phyloP scores from a whole-genome alignment of 2,888 invertebrate genomes.

The Apodemia duryi region DNA sequence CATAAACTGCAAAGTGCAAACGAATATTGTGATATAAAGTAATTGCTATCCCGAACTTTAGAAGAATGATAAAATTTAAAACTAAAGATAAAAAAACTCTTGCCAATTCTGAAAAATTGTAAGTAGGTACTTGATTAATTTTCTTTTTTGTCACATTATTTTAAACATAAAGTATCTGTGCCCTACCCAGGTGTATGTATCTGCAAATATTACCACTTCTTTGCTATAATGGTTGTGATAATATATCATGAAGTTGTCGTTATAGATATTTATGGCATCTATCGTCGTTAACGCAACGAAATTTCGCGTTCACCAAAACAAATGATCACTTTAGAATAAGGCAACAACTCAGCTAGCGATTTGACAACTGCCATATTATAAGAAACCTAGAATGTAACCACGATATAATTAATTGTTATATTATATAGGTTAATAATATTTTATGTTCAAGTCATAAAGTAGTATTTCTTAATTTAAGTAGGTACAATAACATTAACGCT shows the following conservation, averaged over 20 bases:
- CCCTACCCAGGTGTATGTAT: conserved; percentile 50
- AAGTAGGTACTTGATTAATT: conserved; percentile 16
- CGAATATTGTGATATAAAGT: not conserved
- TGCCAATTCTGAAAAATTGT: conserved; percentile 18
- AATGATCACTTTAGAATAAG: conserved; percentile 49
- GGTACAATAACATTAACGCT: conserved; percentile 43
- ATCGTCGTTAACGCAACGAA: conserved; percentile 47
- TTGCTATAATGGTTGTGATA: conserved; percentile 77
- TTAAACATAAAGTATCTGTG: conserved; percentile 35
- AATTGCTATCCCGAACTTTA: not conserved
- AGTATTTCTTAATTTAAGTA: conserved; percentile 69
- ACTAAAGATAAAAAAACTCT: conserved; percentile 1
- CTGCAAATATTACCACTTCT: conserved; percentile 49
- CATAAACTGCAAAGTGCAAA: not conserved
- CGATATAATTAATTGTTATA: conserved; percentile 31
- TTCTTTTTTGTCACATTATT: conserved; percentile 19
- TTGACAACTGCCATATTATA: conserved; percentile 78
- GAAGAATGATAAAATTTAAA: not conserved
- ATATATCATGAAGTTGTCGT: conserved; percentile 58
- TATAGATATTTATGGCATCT: conserved; percentile 36
- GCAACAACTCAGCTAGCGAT: conserved; percentile 74
- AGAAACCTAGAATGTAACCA: conserved; percentile 60
- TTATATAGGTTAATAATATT: conserved; percentile 43
- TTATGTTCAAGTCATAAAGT: conserved; percentile 77
- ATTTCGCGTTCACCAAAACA: conserved; percentile 54